Evolutionary conservation across 2,888 invertebrate genomes (phyloP).

Genomic region (Trichopria drosophilae): DNA sequence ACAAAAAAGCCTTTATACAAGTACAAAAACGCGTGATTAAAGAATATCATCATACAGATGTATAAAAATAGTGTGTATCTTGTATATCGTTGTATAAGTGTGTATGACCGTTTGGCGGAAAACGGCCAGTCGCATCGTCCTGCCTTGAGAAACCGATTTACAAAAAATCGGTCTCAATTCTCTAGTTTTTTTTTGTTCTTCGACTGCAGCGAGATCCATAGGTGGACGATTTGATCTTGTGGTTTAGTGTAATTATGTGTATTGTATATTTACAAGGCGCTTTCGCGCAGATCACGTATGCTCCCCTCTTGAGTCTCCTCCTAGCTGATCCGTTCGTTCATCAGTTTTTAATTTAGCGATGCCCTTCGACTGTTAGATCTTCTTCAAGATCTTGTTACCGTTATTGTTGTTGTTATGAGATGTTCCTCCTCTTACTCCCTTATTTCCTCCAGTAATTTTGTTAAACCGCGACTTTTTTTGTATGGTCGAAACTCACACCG

Average conservation of each 20-base stretch:
- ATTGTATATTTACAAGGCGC: conserved; percentile 55
- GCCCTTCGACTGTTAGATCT: conserved; percentile 11
- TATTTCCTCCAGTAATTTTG: too few species aligned
- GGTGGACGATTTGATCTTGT: conserved; percentile 8
- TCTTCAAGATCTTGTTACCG: conserved; percentile 19
- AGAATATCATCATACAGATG: conserved; percentile 31
- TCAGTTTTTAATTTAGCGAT: too few species aligned
- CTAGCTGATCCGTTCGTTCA: too few species aligned
- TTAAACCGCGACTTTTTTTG: too few species aligned
- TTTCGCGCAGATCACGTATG: conserved; percentile 50
- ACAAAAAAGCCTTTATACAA: conserved; percentile 60
- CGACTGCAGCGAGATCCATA: neutral
- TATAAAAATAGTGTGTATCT: conserved; percentile 48
- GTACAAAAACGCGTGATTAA: conserved; percentile 57
- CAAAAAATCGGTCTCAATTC: neutral
- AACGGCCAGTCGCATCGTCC: conserved; percentile 28
- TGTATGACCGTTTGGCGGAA: conserved; percentile 24
- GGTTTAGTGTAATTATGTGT: conserved; percentile 20
- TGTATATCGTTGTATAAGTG: conserved; percentile 41
- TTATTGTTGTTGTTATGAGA: neutral
- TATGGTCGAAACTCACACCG: too few species aligned
- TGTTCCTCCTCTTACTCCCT: conserved; percentile 27
- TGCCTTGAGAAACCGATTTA: too few species aligned
- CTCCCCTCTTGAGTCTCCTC: conserved; percentile 4
- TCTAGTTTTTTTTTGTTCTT: neutral